A percentile compares a stretch with the other conserved stretches of the same genome.
Conservation (phyloP, 2,113 vertebrate species). For the Hippoglossus stenolepis region DNA sequence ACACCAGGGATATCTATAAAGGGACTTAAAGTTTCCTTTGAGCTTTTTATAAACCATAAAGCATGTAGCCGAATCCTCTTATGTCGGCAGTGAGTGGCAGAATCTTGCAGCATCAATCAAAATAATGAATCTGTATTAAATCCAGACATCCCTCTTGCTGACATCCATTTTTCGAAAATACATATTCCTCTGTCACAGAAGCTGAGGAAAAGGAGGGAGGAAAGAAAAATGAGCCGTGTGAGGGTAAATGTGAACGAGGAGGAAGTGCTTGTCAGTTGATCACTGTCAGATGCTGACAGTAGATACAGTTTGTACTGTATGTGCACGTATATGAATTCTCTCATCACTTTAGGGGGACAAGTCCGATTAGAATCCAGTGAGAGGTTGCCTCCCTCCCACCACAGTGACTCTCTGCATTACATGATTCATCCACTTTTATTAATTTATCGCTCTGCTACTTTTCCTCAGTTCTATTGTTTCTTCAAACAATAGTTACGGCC, state of each 20-base stretch:
- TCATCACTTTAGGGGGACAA: not conserved
- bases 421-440: not conserved
- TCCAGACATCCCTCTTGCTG: constrained; percentile 44
- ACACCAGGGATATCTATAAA: constrained; percentile 55
- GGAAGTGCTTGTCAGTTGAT: not conserved
- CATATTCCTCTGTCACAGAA: constrained; percentile 29
- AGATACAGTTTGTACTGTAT: not conserved
- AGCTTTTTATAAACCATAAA: constrained; percentile 71
- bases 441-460: not conserved
- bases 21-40: constrained; percentile 64
- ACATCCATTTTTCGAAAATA: constrained; percentile 51
- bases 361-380: not conserved
- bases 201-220: too few species aligned
- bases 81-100: constrained; percentile 55
- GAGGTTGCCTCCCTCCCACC: not conserved
- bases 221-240: not conserved
- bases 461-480: not conserved
- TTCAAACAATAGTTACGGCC: not conserved
- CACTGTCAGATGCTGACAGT: constrained; percentile 5
- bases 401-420: not conserved
- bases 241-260: not conserved
- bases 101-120: constrained; percentile 61
- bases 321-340: not conserved
- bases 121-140: constrained; percentile 71
- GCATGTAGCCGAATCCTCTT: constrained; percentile 56